Percentiles rank a stretch among this genome's conserved stretches.
Evolutionary conservation across 2,113 vertebrate species (phyloP).

Genomic region (Pan troglodytes): NHGRI_mPanTro3-v2.1_pri NC_072403.2:23058501-23059000

Average conservation of each 20-base stretch:
- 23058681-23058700: conserved; percentile 42
- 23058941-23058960: neutral
- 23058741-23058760: neutral
- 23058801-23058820: neutral
- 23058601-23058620: too few relatives aligned
- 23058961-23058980: neutral
- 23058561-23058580: too few relatives aligned
- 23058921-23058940: neutral
- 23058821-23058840: neutral
- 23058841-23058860: neutral
- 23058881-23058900: neutral
- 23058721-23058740: neutral
- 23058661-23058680: neutral
- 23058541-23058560: too few relatives aligned
- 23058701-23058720: neutral
- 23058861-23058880: conserved; percentile 4
- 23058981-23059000: neutral
- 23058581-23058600: too few relatives aligned
- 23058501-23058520: too few relatives aligned
- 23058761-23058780: rapidly evolving
- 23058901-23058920: neutral
- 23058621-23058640: too few relatives aligned
- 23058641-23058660: too few relatives aligned
- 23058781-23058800: neutral
- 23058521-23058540: too few relatives aligned